phyloP scores from a whole-genome alignment of 92 coral and sea anemone genomes.

The Pocillopora grandis region DNA sequence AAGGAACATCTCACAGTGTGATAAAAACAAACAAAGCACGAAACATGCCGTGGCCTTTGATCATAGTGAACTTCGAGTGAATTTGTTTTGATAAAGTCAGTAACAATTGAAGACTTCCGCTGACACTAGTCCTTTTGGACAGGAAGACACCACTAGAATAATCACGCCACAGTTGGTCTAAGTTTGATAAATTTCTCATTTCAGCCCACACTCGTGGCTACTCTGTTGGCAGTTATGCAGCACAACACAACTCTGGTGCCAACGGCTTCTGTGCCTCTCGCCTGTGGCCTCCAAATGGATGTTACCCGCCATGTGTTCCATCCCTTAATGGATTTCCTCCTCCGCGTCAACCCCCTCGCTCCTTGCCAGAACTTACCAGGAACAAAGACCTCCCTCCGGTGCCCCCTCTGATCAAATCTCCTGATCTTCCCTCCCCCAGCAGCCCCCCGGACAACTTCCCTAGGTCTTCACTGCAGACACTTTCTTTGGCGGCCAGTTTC shows the following conservation, averaged over 20 bases:
- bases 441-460: conserved; percentile 56
- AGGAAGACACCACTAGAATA: no score
- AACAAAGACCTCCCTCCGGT: conserved; percentile 71
- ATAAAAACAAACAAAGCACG: no score
- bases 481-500: conserved; percentile 38
- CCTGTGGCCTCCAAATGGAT: conserved; percentile 68
- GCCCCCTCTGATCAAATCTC: conserved; percentile 67
- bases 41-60: no score
- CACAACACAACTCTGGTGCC: conserved; percentile 10
- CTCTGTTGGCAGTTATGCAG: conserved; percentile 4
- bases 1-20: no score
- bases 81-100: no score
- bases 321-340: conserved; percentile 31
- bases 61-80: no score
- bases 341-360: conserved; percentile 27
- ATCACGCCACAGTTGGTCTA: background rate
- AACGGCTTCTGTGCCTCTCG: conserved; percentile 60
- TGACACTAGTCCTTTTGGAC: no score
- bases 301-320: conserved; percentile 43
- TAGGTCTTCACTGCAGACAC: conserved; percentile 33
- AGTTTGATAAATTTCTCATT: background rate
- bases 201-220: background rate
- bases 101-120: no score
- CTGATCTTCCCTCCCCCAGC: conserved; percentile 58
- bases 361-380: conserved; percentile 22